These are phyloP conservation scores for Xestia c-nigrum DNA, from an alignment of 2,888 invertebrate species.

Conservation along the genomic window DNA sequence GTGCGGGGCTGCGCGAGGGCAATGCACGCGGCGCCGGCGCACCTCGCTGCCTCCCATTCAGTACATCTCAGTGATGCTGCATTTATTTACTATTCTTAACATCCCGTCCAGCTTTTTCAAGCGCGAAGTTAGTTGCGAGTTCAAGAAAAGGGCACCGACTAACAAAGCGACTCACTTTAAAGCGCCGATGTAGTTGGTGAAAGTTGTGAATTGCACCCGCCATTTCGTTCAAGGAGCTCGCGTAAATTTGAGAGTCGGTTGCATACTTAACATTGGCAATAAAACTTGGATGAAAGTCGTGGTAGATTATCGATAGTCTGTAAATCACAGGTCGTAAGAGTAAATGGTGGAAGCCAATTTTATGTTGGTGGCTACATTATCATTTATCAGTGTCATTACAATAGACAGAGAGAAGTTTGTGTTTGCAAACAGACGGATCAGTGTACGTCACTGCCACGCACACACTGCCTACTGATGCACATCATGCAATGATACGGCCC, in stretches of 20 bases:
- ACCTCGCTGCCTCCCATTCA: conserved; percentile 85
- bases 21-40: conserved; percentile 88
- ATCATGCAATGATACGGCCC: conserved; percentile 83
- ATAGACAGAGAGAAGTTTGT: conserved; percentile 48
- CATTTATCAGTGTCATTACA: conserved; percentile 42
- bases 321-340: conserved; percentile 41
- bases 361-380: conserved; percentile 33
- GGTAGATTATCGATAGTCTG: conserved; percentile 49
- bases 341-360: conserved; percentile 38
- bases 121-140: conserved; percentile 47
- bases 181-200: conserved; percentile 56
- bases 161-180: conserved; percentile 59
- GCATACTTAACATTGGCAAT: conserved; percentile 57
- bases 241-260: conserved; percentile 58
- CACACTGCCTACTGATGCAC: conserved; percentile 72
- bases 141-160: conserved; percentile 51
- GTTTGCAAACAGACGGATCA: conserved; percentile 58
- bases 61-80: conserved; percentile 80
- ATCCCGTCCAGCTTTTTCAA: conserved; percentile 51
- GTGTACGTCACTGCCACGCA: conserved; percentile 67
- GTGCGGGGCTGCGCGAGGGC: conserved; percentile 80
- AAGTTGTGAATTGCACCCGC: conserved; percentile 68
- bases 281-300: conserved; percentile 57
- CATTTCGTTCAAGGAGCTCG: conserved; percentile 62
- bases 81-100: conserved; percentile 80